Evolutionary conservation across 2,888 invertebrate genomes (phyloP).

Genomic region (Drosophila seclusa): DNA sequence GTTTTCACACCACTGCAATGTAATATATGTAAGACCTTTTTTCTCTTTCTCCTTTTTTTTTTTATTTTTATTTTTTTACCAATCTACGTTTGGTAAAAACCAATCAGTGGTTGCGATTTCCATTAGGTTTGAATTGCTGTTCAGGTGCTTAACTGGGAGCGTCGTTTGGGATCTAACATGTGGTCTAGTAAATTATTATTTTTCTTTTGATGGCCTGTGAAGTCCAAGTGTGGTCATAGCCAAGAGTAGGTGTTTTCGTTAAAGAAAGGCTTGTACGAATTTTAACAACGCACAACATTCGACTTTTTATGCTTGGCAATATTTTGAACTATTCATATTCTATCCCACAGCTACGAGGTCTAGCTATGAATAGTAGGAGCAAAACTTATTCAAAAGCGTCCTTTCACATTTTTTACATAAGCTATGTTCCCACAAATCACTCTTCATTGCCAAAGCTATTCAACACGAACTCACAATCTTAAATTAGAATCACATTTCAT

Average conservation of each 20-base stretch:
- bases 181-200: conserved; percentile 29
- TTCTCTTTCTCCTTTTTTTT: background rate
- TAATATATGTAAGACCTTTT: conserved; percentile 29
- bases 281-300: background rate
- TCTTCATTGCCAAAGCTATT: background rate
- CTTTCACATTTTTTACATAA: background rate
- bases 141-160: conserved; percentile 21
- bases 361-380: no score
- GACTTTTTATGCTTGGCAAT: background rate
- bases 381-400: background rate
- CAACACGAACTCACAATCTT: background rate
- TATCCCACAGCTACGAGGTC: background rate
- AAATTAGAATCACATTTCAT: background rate
- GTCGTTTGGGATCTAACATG: conserved; percentile 28
- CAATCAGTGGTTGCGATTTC: conserved; percentile 60
- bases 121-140: conserved; percentile 36
- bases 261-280: background rate
- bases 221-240: conserved; percentile 5
- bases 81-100: conserved; percentile 43
- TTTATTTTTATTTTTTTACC: conserved; percentile 7
- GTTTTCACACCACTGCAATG: conserved; percentile 70
- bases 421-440: background rate
- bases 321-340: background rate
- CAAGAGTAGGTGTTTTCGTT: background rate
- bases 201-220: conserved; percentile 17